These are phyloP conservation scores for Melanargia galathea DNA, from an alignment of 2,888 invertebrate species.

Conservation along the genomic window DNA sequence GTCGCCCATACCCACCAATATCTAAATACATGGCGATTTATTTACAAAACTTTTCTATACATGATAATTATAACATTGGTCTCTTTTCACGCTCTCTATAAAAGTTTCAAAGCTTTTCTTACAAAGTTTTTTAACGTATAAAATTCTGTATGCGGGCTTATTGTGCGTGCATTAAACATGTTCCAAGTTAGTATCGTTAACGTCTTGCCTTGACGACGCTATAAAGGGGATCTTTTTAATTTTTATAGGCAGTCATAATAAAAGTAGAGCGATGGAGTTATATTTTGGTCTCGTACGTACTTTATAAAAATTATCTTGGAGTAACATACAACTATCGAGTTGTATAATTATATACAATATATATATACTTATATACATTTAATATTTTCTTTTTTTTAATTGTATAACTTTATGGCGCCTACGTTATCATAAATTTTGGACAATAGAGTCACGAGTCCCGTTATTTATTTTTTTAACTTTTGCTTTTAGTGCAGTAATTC, in stretches of 20 bases:
- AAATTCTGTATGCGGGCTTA: slow-evolving; percentile 38
- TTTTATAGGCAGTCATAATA: slow-evolving; percentile 31
- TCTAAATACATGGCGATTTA: neutral
- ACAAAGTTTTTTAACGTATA: slow-evolving; percentile 26
- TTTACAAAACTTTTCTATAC: neutral
- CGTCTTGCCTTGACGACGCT: slow-evolving; percentile 30
- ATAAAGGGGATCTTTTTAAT: slow-evolving; percentile 30
- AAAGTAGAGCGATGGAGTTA: slow-evolving; percentile 15
- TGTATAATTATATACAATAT: too few relatives aligned
- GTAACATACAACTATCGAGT: neutral
- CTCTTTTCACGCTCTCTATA: neutral
- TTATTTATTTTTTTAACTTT: too few relatives aligned
- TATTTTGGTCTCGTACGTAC: slow-evolving; percentile 10
- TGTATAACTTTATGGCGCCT: too few relatives aligned
- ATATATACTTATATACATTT: too few relatives aligned
- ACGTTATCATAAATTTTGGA: too few relatives aligned
- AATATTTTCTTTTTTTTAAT: too few relatives aligned
- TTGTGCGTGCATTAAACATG: slow-evolving; percentile 32
- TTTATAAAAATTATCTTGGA: slow-evolving; percentile 3
- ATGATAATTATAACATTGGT: neutral
- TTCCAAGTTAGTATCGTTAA: slow-evolving; percentile 32
- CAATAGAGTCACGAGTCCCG: too few relatives aligned
- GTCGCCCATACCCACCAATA: too few relatives aligned
- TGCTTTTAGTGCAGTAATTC: too few relatives aligned
- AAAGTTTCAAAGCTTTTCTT: slow-evolving; percentile 16